phyloP scores from a whole-genome alignment of 2,888 invertebrate species.

The Lasioglossum malachurum region DNA sequence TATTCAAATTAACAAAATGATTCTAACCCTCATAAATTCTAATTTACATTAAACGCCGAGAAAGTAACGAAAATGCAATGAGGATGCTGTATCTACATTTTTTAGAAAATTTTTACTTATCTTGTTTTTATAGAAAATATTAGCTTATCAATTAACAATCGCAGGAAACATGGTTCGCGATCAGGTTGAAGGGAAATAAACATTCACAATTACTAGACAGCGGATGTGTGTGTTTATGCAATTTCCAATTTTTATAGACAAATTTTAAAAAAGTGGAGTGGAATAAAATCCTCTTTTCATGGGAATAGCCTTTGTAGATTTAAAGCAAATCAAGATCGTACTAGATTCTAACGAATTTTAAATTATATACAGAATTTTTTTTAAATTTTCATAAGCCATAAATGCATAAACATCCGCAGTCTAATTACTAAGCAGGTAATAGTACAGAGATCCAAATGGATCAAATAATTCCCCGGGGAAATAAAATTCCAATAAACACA shows the following conservation, averaged over 20 bases:
- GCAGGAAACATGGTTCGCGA: not conserved
- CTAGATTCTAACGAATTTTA: no score
- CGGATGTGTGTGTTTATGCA: no score
- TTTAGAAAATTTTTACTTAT: not conserved
- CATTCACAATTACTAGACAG: conserved; percentile 40
- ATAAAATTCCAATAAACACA: conserved; percentile 46
- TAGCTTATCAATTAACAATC: conserved; percentile 36
- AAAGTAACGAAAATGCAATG: not conserved
- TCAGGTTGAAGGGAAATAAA: conserved; percentile 42
- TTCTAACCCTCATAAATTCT: not conserved
- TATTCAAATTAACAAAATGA: not conserved
- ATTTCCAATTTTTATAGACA: no score
- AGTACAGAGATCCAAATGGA: conserved; percentile 13
- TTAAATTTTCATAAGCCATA: no score
- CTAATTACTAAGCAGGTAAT: conserved; percentile 28
- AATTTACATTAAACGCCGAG: not conserved
- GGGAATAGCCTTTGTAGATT: no score
- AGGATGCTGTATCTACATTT: not conserved
- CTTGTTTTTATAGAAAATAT: not conserved
- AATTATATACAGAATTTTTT: no score
- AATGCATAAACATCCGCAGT: conserved; percentile 40
- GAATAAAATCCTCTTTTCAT: no score
- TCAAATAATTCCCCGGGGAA: conserved; percentile 37
- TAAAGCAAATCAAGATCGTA: no score
- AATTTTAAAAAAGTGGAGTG: no score